Conservation (phyloP, 2,888 invertebrate species). For the Andrena hattorfiana region DNA sequence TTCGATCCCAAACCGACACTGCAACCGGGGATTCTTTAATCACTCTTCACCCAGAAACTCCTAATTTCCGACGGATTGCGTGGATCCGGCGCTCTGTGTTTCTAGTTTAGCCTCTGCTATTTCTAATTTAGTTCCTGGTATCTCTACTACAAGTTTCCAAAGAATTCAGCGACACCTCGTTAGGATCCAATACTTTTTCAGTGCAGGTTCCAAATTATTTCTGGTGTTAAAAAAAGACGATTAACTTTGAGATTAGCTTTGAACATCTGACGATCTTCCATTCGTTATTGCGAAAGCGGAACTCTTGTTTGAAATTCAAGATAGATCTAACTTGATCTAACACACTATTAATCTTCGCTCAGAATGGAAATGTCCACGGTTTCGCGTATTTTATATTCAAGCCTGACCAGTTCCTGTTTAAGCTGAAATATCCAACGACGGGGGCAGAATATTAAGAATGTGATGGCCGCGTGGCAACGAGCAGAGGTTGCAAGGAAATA, state of each 20-base stretch:
- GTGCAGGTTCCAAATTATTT: too few species aligned
- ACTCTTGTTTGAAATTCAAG: too few species aligned
- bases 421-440: not conserved
- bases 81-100: not conserved
- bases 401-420: not conserved
- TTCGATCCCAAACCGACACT: not conserved
- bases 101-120: too few species aligned
- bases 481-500: slow-evolving; percentile 27
- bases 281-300: too few species aligned
- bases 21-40: slow-evolving; percentile 5
- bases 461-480: slow-evolving; percentile 2
- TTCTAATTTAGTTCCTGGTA: too few species aligned
- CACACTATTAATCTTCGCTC: not conserved
- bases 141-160: too few species aligned
- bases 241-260: too few species aligned
- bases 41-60: not conserved
- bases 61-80: not conserved
- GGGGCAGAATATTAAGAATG: slow-evolving; percentile 37
- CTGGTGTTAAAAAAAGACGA: too few species aligned
- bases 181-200: too few species aligned
- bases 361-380: not conserved
- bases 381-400: slow-evolving; percentile 2
- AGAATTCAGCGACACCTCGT: too few species aligned
- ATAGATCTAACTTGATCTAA: too few species aligned
- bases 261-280: too few species aligned